phyloP scores from a whole-genome alignment of 2,797 vertebrate genomes.

The Denticeps clupeoides region DNA sequence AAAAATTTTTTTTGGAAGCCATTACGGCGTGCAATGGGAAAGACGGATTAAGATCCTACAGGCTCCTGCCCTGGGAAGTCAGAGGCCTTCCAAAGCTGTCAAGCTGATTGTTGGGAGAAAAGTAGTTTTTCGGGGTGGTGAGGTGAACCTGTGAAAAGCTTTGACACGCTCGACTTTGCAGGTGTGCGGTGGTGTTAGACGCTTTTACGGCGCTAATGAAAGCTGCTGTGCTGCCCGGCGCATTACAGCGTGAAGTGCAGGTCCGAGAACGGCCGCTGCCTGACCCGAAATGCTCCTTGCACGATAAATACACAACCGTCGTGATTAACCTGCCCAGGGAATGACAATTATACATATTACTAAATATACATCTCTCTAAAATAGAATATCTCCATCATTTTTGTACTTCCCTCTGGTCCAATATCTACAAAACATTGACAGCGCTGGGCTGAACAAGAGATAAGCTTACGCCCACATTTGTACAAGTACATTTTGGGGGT shows the following conservation, averaged over 20 bases:
- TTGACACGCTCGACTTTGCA: conserved; percentile 46
- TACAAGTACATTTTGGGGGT: background rate
- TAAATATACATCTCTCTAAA: conserved; percentile 22
- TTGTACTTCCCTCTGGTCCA: conserved; percentile 11
- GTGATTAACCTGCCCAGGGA: too few relatives aligned
- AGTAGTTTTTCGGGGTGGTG: conserved; percentile 12
- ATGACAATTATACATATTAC: conserved; percentile 1
- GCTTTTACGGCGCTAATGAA: conserved; percentile 38
- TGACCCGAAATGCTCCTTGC: too few relatives aligned
- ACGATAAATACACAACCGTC: too few relatives aligned
- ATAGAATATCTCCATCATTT: conserved; percentile 11
- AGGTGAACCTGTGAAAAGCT: conserved; percentile 44
- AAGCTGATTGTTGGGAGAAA: background rate
- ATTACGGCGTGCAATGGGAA: conserved; percentile 30
- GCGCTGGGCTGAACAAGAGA: background rate
- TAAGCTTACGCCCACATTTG: background rate
- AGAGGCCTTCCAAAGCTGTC: conserved; percentile 3
- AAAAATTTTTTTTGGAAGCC: conserved; percentile 38
- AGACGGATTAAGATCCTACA: conserved; percentile 41
- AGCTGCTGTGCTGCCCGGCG: background rate
- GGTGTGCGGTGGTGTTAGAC: conserved; percentile 42
- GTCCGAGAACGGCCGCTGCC: too few relatives aligned
- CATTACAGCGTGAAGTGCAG: too few relatives aligned
- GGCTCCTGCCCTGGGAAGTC: conserved; percentile 25
- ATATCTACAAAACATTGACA: too few relatives aligned